Conservation (phyloP, 2,797 vertebrate species). For the Enteromius thamalakanensis region DNA sequence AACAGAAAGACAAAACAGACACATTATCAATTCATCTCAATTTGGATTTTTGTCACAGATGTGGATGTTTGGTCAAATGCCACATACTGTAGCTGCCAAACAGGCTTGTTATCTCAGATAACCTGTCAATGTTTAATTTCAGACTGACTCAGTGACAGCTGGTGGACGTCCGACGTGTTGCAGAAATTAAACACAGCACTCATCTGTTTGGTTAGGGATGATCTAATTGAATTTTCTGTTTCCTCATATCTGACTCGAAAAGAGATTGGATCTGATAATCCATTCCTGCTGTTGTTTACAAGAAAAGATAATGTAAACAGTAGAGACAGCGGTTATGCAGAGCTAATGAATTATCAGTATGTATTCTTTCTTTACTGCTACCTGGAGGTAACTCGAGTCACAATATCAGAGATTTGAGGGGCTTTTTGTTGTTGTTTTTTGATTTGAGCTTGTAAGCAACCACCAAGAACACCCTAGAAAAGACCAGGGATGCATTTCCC, state of each 20-base stretch:
- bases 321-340: background rate
- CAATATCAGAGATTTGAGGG: background rate
- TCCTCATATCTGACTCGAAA: conserved; percentile 26
- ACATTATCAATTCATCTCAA: conserved; percentile 14
- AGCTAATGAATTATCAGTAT: background rate
- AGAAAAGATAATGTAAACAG: conserved; percentile 17
- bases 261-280: conserved; percentile 36
- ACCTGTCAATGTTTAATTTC: conserved; percentile 33
- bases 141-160: conserved; percentile 38
- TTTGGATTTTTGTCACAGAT: conserved; percentile 25
- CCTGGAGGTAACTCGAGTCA: background rate
- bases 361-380: background rate
- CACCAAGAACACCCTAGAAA: background rate
- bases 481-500: no score
- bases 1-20: background rate
- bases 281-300: conserved; percentile 40
- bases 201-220: conserved; percentile 44
- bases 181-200: conserved; percentile 32
- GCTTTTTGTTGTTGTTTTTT: background rate
- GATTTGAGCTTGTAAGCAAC: background rate
- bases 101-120: conserved; percentile 43
- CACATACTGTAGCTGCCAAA: conserved; percentile 50
- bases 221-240: conserved; percentile 38
- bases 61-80: conserved; percentile 54
- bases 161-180: conserved; percentile 16